Percentiles rank a stretch among this genome's conserved stretches.
phyloP scores from a whole-genome alignment of 1,140 invertebrate genomes.

The Drosophila parvula region DNA sequence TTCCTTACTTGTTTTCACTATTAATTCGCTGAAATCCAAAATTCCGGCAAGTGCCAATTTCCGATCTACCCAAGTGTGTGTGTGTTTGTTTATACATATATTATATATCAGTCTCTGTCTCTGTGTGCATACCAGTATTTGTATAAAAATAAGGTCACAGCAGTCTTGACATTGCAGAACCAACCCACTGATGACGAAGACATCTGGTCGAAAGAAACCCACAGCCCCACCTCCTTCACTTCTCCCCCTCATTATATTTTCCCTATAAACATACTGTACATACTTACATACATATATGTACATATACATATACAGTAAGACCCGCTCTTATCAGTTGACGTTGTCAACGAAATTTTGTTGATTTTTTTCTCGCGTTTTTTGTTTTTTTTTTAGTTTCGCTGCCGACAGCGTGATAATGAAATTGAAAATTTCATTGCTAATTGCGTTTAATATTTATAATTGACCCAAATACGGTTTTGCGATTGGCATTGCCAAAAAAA shows the following conservation, averaged over 20 bases:
- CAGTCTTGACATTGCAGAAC: slow-evolving; percentile 74
- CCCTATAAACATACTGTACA: not conserved
- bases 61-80: not conserved
- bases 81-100: not conserved
- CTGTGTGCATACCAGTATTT: slow-evolving; percentile 9
- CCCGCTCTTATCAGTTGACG: slow-evolving; percentile 53
- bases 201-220: slow-evolving; percentile 10
- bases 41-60: slow-evolving; percentile 11
- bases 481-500: slow-evolving; percentile 70
- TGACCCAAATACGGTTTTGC: slow-evolving; percentile 72
- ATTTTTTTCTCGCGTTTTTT: slow-evolving; percentile 10
- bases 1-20: not conserved
- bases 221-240: not conserved
- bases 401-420: slow-evolving; percentile 75
- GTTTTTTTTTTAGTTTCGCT: slow-evolving; percentile 18
- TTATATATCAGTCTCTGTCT: not conserved
- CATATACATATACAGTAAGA: not conserved
- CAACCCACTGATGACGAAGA: slow-evolving; percentile 38
- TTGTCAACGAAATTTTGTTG: slow-evolving; percentile 45
- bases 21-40: not conserved
- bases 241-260: not conserved
- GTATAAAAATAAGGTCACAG: slow-evolving; percentile 67
- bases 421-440: slow-evolving; percentile 83
- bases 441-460: slow-evolving; percentile 83
- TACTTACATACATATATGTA: not conserved